phyloP scores from a whole-genome alignment of 2,888 invertebrate genomes.

The Torymus texanus region DNA sequence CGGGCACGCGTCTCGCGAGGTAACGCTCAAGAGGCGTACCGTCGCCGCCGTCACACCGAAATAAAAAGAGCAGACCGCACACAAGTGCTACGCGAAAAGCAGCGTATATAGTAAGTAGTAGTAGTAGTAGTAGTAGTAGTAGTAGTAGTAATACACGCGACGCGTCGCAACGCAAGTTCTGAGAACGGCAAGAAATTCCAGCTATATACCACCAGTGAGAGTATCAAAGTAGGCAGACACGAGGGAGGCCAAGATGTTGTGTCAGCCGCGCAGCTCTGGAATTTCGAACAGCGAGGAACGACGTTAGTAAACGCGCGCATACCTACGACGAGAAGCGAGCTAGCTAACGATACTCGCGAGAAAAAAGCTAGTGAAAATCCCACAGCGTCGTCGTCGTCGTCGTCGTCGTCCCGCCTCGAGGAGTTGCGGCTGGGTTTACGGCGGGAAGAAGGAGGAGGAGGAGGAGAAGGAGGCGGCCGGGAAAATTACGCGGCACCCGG shows the following conservation, averaged over 20 bases:
- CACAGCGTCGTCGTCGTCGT: too few relatives aligned
- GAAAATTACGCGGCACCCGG: constrained; percentile 63
- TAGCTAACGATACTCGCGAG: constrained; percentile 64
- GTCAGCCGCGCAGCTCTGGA: background rate
- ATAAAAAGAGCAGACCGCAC: constrained; percentile 11
- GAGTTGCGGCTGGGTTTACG: too few relatives aligned
- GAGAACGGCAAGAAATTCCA: constrained; percentile 15
- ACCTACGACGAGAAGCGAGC: constrained; percentile 63
- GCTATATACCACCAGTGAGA: background rate
- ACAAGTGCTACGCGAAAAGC: background rate
- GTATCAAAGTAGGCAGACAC: too few relatives aligned
- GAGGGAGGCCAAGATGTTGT: constrained; percentile 5
- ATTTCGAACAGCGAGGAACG: constrained; percentile 32
- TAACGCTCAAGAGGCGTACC: background rate
- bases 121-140: too few relatives aligned
- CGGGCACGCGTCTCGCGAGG: constrained; percentile 7
- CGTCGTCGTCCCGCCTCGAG: too few relatives aligned
- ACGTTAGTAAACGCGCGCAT: background rate
- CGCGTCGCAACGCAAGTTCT: background rate
- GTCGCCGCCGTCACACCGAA: background rate
- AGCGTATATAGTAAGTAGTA: too few relatives aligned
- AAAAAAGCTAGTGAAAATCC: constrained; percentile 3
- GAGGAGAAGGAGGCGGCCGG: constrained; percentile 3
- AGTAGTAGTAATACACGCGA: too few relatives aligned
- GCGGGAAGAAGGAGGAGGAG: too few relatives aligned